Evolutionary conservation across 1,140 invertebrate genomes (phyloP), one percentile per base, ranked within the genome.

Genomic region (Conopomorpha cramerella): DNA sequence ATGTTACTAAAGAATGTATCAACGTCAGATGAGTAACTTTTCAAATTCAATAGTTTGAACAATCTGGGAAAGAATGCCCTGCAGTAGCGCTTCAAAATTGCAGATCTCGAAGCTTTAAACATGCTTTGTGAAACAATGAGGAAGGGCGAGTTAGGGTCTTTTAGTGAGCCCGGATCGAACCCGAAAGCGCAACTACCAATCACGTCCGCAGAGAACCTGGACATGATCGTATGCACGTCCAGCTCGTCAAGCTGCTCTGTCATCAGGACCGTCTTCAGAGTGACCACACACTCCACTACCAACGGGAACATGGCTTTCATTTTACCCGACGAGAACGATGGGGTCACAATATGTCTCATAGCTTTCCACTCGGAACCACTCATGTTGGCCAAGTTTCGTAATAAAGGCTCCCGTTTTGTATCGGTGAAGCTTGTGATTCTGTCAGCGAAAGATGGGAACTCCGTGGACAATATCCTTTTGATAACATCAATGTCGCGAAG

Each of bases 251-350:
- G 14, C 0, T 43, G 36, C 29, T 62, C 54, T 8, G 44, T 26
- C 3, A 49, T 26, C 1, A 70, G 49, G 19, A 46, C 39, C 16
- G 43, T 37, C 44, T 60, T 55, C n/a, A 79, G 42, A 1, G 55
- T 57, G 36, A 51, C 48, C 2, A 61, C 56, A 41, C 70, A 71
- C 17, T 73, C 63, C n/a, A 55, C 58, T 15, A 76, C 52, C 13
- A 73, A 46, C 26, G 67, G 62, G 38, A 78, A 78, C 78, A 80
- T 80, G 12, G 63, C 66, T 40, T 78, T 79, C 63, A 79, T 78
- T 47, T 78, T 79, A 16, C 63, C 72, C 3, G 76, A 68, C 0
- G 76, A 78, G 46, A 80, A 80, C 3, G 76, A 70, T 2, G 74
- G 77, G 3, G 71, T 65, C 0, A 79, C 50, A 30, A 71, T 66